Evolutionary conservation across 2,797 vertebrate genomes (phyloP).

Genomic region (Falco concolor): DNA sequence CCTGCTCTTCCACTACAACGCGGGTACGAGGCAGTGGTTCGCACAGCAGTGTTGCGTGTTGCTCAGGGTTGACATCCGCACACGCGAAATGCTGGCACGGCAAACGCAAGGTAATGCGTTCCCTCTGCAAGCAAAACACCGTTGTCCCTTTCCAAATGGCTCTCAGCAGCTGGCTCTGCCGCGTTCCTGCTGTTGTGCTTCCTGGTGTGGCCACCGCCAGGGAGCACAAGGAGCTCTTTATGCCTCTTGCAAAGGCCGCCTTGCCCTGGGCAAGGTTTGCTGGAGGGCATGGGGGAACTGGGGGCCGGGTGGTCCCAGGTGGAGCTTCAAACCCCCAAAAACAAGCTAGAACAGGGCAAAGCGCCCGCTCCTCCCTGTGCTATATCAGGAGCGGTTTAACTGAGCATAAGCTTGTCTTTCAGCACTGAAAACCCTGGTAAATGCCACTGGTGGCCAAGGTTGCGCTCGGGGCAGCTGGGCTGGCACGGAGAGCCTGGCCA

Average conservation of each 20-base stretch:
- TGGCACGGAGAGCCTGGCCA: constrained; percentile 29
- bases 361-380: background rate
- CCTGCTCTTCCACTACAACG: background rate
- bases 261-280: constrained; percentile 33
- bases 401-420: constrained; percentile 11
- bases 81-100: background rate
- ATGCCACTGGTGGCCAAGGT: constrained; percentile 38
- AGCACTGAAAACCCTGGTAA: constrained; percentile 53
- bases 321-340: background rate
- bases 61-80: background rate
- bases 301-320: background rate
- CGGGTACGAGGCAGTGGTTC: background rate
- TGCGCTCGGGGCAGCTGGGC: constrained; percentile 1
- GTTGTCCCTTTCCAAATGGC: background rate
- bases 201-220: background rate
- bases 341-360: background rate
- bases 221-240: constrained; percentile 55
- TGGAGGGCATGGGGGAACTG: background rate
- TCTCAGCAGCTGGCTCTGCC: background rate
- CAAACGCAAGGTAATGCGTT: background rate
- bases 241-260: constrained; percentile 25
- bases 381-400: background rate
- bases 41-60: accelerated
- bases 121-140: background rate
- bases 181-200: background rate